A percentile compares a stretch with the other conserved stretches of the same genome.
These are phyloP conservation scores for Temnothorax unifasciatus DNA, from an alignment of 2,888 invertebrate species.

Conservation along the genomic window DNA sequence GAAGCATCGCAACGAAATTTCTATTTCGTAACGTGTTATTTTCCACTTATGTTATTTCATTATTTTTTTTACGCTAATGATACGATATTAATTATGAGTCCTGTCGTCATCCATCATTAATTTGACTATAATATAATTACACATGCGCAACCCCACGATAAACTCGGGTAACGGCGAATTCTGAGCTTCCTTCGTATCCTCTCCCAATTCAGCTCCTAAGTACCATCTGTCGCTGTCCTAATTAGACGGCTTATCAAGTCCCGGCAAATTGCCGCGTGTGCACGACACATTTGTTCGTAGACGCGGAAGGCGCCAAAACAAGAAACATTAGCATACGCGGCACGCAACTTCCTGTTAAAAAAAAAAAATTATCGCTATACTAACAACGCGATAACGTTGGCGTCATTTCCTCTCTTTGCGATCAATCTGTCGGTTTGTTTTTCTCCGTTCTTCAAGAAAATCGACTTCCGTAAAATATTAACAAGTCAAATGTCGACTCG, in stretches of 20 bases:
- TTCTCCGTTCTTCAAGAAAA: not conserved
- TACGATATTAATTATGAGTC: slow-evolving; percentile 20
- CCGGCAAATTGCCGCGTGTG: slow-evolving; percentile 65
- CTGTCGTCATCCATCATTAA: slow-evolving; percentile 25
- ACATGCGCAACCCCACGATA: slow-evolving; percentile 56
- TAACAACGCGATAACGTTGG: slow-evolving; percentile 11
- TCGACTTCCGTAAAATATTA: slow-evolving; percentile 13
- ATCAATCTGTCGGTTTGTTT: not conserved
- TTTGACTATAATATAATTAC: slow-evolving; percentile 45
- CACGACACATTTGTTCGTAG: slow-evolving; percentile 48
- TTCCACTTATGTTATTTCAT: not conserved
- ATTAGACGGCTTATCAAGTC: slow-evolving; percentile 71
- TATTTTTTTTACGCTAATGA: not conserved
- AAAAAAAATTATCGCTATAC: not conserved
- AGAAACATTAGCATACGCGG: slow-evolving; percentile 14
- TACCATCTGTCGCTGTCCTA: slow-evolving; percentile 72
- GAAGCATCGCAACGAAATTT: not conserved
- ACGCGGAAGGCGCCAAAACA: slow-evolving; percentile 58
- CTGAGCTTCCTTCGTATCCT: slow-evolving; percentile 54
- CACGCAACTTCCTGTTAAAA: slow-evolving; percentile 9
- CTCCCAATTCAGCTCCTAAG: slow-evolving; percentile 60
- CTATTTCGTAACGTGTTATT: not conserved
- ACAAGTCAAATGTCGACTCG: slow-evolving; percentile 6
- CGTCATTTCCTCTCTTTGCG: not conserved
- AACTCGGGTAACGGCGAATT: slow-evolving; percentile 62